These are phyloP conservation scores for Drosophila rubida DNA, from an alignment of 2,888 invertebrate species.

Conservation along the genomic window DNA sequence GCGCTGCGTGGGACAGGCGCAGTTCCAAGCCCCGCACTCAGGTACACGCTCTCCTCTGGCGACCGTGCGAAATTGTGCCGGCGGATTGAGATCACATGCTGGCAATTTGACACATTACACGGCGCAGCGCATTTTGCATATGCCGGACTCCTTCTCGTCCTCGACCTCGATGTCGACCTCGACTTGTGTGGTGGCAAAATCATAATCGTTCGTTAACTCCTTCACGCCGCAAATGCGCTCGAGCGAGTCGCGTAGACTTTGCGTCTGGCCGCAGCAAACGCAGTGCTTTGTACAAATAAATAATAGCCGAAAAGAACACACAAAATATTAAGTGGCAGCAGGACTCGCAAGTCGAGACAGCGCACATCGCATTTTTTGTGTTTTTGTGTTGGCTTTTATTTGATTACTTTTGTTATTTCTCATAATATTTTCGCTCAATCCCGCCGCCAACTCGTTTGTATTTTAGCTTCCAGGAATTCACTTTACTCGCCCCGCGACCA, in stretches of 20 bases:
- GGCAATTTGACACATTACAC: slow-evolving; percentile 71
- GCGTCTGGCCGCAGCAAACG: slow-evolving; percentile 34
- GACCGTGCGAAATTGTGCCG: slow-evolving; percentile 68
- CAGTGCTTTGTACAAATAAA: slow-evolving; percentile 45
- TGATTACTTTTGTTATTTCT: slow-evolving; percentile 72
- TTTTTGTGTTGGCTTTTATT: slow-evolving; percentile 37
- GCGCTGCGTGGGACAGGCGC: slow-evolving; percentile 66
- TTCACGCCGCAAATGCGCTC: slow-evolving; percentile 55
- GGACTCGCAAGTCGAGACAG: slow-evolving; percentile 14
- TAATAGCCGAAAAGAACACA: slow-evolving; percentile 34
- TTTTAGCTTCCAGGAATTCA: slow-evolving; percentile 65
- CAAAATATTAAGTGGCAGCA: slow-evolving; percentile 16
- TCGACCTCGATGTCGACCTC: too few species aligned
- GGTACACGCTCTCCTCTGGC: slow-evolving; percentile 5
- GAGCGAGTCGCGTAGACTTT: slow-evolving; percentile 1
- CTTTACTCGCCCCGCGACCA: slow-evolving; percentile 37
- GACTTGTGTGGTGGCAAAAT: slow-evolving; percentile 76
- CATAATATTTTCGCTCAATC: slow-evolving; percentile 73
- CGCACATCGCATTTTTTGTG: neutral
- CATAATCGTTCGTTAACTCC: slow-evolving; percentile 73
- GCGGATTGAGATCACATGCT: slow-evolving; percentile 57
- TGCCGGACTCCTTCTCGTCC: too few species aligned
- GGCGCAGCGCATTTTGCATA: slow-evolving; percentile 33
- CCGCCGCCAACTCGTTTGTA: slow-evolving; percentile 60
- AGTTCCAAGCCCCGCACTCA: slow-evolving; percentile 13